Percentiles rank a stretch among this genome's conserved stretches.
phyloP scores from a whole-genome alignment of 2,113 vertebrate species.

The Erpornis zantholeuca region DNA sequence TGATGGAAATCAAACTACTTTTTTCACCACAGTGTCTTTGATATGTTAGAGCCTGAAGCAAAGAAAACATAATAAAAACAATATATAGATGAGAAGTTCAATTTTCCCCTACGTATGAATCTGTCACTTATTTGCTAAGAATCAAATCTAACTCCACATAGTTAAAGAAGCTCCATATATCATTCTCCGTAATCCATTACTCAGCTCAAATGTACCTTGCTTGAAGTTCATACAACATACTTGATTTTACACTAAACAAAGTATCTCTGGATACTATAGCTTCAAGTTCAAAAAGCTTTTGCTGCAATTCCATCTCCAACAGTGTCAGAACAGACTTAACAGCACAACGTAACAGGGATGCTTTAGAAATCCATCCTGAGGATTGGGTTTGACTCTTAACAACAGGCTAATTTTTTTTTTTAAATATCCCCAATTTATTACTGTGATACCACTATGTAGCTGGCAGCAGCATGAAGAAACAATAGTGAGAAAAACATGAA shows the following conservation, averaged over 20 bases:
- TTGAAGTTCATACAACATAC: slow-evolving; percentile 28
- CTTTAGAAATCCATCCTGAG: not conserved
- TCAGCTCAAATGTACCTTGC: slow-evolving; percentile 20
- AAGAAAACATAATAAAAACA: slow-evolving; percentile 73
- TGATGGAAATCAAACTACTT: slow-evolving; percentile 68
- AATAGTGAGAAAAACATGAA: not conserved
- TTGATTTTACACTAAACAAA: slow-evolving; percentile 53
- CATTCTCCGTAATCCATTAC: slow-evolving; percentile 38
- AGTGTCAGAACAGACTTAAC: not conserved
- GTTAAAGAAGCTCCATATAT: slow-evolving; percentile 64
- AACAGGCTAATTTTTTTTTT: not conserved
- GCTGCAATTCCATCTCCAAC: not conserved
- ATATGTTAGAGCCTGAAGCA: slow-evolving; percentile 68
- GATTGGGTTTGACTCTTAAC: not conserved
- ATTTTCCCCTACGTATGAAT: slow-evolving; percentile 68
- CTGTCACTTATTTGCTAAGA: slow-evolving; percentile 66
- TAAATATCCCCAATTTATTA: not conserved
- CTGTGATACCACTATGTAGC: not conserved
- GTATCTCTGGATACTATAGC: slow-evolving; percentile 23
- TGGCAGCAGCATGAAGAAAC: not conserved
- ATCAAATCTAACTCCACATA: slow-evolving; percentile 67
- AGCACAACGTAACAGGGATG: not conserved
- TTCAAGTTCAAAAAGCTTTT: not conserved
- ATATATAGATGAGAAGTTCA: slow-evolving; percentile 66
- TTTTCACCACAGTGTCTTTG: slow-evolving; percentile 60